Evolutionary conservation across 2,113 vertebrate genomes (phyloP), one percentile per base, ranked within the genome.

Genomic region (Corythoichthys intestinalis): DNA sequence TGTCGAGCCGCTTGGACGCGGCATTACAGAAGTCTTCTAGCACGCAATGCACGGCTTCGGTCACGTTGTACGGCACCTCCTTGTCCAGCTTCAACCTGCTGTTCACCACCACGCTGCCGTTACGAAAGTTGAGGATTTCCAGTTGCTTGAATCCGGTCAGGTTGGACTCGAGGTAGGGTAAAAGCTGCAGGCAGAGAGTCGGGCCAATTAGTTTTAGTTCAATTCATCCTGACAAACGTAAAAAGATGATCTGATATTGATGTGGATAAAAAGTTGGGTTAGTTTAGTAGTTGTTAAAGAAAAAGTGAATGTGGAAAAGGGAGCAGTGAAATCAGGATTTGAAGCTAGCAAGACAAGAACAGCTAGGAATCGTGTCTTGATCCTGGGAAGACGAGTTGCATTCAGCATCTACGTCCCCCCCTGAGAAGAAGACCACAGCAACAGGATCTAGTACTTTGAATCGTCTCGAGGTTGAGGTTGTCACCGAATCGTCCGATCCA

Each of bases 51-150:
- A 96, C 93, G 0, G 93, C 93, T 74, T 95, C 77, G 0, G 94
- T 96, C 75, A 97, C 91, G 3, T 99, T 97, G 52, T 95, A 94
- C 0, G 94, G 93, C 50, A 96, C 93, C 0, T 92, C 92, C 79
- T 90, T 91, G 61, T 93, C 92, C 83, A 98, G 93, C 65, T 92
- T 95, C 91, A 96, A 90, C 81, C 90, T 95, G 86, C 95, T 98
- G 56, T 98, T 97, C 17, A 98, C 93, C 48, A 96, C 94, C 66
- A 99, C 93, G 1, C 96, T 98, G 56, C 95, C 95, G 0, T 97
- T 97, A 81, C 92, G 92, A 88, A 98, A 98, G 89, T 93, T 96
- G 8, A 99, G 93, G 66, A 99, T 95, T 89, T 99, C 94, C 69
- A 99, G 86, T 53, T 97, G 92, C 76, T 94, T 97, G 78, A 99